A percentile compares a stretch with the other conserved stretches of the same genome.
Evolutionary conservation across 2,888 invertebrate genomes (phyloP).

Genomic region (Halictus ligatus): DNA sequence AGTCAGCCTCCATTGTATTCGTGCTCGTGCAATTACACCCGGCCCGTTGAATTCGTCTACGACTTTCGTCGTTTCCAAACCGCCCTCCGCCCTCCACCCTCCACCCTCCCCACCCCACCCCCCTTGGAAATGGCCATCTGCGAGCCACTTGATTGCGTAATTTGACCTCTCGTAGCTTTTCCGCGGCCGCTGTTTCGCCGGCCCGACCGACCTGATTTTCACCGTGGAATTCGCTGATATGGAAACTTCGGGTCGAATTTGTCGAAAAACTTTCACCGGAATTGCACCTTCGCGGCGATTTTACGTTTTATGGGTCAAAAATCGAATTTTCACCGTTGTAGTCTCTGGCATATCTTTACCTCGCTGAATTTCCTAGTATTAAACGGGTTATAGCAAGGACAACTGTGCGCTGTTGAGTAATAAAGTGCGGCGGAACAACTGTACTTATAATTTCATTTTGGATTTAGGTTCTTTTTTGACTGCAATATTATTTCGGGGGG

Average conservation of each 20-base stretch:
- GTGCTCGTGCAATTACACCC: conserved; percentile 65
- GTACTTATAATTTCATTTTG: not conserved
- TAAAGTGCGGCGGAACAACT: not conserved
- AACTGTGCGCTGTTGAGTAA: not conserved
- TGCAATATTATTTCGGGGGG: not conserved
- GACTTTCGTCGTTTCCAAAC: conserved; percentile 49
- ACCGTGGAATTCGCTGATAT: not conserved
- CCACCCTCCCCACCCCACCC: not conserved
- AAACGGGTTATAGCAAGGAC: not conserved
- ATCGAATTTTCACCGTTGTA: not conserved
- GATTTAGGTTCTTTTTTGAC: not conserved
- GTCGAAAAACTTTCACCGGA: not conserved
- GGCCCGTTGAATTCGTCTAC: conserved; percentile 52
- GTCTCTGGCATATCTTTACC: not conserved
- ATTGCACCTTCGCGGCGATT: not conserved
- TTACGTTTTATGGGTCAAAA: not conserved
- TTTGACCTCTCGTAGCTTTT: conserved; percentile 17
- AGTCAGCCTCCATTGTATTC: conserved; percentile 64
- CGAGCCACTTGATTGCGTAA: conserved; percentile 52
- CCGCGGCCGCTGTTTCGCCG: conserved; percentile 11
- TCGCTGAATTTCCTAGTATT: not conserved
- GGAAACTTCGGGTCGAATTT: not conserved
- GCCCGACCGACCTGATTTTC: not conserved
- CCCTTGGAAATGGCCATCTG: conserved; percentile 36
- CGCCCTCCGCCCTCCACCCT: not conserved